Evolutionary conservation across 2,113 vertebrate species (phyloP).

Genomic region (Hiodon tergisus): DNA sequence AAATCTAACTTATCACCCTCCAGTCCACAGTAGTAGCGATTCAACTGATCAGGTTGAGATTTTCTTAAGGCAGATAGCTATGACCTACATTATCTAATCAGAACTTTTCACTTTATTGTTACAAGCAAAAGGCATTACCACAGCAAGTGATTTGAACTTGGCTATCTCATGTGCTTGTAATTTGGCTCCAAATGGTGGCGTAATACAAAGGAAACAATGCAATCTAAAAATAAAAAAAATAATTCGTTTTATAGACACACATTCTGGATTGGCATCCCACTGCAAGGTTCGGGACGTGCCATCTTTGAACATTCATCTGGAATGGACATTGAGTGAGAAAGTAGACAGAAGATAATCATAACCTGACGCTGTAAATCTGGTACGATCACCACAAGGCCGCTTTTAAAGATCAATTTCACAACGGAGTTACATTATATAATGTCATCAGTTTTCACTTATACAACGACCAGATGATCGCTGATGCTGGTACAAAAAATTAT

Average conservation of each 20-base stretch:
- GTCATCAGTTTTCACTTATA: background rate
- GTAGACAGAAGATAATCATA: constrained; percentile 49
- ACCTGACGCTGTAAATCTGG: constrained; percentile 27
- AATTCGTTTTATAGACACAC: constrained; percentile 62
- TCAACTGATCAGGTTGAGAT: background rate
- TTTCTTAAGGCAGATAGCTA: background rate
- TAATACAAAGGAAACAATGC: constrained; percentile 7
- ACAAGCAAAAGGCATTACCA: constrained; percentile 31
- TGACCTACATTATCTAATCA: background rate
- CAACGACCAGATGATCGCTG: too few relatives aligned
- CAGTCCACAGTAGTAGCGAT: background rate
- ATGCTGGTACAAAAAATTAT: background rate
- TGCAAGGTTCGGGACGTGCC: constrained; percentile 49
- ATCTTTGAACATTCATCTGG: too few relatives aligned
- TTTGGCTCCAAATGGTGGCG: constrained; percentile 33
- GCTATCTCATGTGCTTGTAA: background rate
- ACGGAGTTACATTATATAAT: background rate
- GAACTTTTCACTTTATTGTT: background rate
- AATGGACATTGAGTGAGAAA: too few relatives aligned
- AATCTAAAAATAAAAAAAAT: constrained; percentile 33
- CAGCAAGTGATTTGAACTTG: background rate
- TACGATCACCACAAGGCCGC: constrained; percentile 15
- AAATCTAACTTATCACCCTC: too few relatives aligned
- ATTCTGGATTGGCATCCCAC: constrained; percentile 69
- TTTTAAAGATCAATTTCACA: too few relatives aligned